Base-by-base conservation (phyloP, 1,140 invertebrate genomes). In the Amphibalanus amphitrite region DNA sequence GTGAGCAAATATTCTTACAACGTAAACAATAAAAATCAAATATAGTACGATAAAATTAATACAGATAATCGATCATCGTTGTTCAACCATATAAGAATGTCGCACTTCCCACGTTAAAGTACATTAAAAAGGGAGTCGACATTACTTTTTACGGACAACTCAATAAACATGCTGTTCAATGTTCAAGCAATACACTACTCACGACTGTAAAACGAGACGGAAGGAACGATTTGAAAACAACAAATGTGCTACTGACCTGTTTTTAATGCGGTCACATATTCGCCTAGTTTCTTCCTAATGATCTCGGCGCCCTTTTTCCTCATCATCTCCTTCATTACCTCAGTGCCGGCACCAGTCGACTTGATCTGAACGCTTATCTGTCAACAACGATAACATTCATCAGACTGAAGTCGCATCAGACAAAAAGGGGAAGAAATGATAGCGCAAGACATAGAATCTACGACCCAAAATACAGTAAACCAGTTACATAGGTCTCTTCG, bases 211-310 rank as follows among this genome's bases (percentile, higher is more conserved):
- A 23, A 23, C 64, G n/a, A 4, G 3, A 65, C 64, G 3, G 20
- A 6, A 6, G 23, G 3, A 23, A 6, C 23, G 4, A 65, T 26
- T 4, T 8, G n/a, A 26, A 23, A 65, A 8, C 4, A 4, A 4
- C 64, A 3, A 26, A 65, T 15, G 64, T n/a, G 13, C 13, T n/a
- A 23, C 67, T 77, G 78, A 88, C 87, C 87, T 83, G 93, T 86
- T 84, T 92, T 94, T 25, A 99, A 82, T 74, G 88, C 86, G 72
- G 83, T 85, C 33, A 99, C 87, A 80, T 99, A 99, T 77, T 87
- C 83, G 65, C 80, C 84, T 25, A 98, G 82, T 79, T 91, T 86
- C 75, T 89, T 82, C 71, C 90, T 85, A 69, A 99, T 86, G 71
- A 84, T 77, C 69, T 87, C 82, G 73, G 86, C 85, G 3, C 95